Evolutionary conservation across 92 coral and sea anemone species (phyloP).

Genomic region (Micromussa lordhowensis): DNA sequence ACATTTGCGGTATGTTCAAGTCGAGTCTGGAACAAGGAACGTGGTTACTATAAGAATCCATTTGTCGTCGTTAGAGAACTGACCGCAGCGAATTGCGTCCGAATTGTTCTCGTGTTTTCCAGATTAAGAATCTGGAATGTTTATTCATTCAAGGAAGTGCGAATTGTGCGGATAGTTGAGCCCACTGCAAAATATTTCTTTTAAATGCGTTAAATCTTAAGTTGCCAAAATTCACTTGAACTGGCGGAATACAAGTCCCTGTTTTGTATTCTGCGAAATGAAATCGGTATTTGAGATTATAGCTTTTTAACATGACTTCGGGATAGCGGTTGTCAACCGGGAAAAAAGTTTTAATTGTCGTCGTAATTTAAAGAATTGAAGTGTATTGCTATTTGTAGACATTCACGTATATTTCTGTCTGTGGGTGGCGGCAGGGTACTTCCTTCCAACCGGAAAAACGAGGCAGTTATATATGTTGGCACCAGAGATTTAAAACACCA

Average conservation of each 20-base stretch:
- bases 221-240: too few relatives aligned
- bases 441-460: constrained; percentile 15
- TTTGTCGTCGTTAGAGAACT: background rate
- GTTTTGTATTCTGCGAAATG: background rate
- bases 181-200: background rate
- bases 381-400: background rate
- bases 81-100: background rate
- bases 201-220: background rate
- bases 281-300: background rate
- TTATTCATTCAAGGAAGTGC: background rate
- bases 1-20: background rate
- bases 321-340: background rate
- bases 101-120: constrained; percentile 21
- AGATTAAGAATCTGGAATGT: constrained; percentile 16
- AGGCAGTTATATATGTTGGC: background rate
- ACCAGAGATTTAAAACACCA: background rate
- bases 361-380: background rate
- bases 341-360: background rate
- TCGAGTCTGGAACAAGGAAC: background rate
- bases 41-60: background rate
- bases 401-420: background rate
- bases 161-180: background rate
- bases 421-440: background rate
- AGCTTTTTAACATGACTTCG: background rate
- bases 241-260: too few relatives aligned